These are phyloP conservation scores for Macaria notata DNA, from an alignment of 2,888 invertebrate species.

Conservation along the genomic window DNA sequence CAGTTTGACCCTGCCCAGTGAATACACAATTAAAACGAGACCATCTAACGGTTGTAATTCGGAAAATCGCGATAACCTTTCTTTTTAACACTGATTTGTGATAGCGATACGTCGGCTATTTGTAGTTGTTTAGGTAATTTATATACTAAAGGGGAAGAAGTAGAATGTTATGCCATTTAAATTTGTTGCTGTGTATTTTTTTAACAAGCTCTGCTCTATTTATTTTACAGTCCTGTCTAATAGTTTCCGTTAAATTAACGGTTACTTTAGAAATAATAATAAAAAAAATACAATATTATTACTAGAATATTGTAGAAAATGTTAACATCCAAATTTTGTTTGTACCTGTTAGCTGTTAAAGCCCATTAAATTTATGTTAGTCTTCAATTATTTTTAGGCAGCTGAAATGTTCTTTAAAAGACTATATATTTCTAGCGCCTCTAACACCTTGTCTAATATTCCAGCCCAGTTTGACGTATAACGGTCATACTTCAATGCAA, in stretches of 20 bases:
- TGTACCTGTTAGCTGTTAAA: too few species aligned
- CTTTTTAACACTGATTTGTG: conserved; percentile 46
- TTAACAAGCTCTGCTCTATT: too few species aligned
- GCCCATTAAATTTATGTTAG: too few species aligned
- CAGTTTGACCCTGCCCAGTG: conserved; percentile 61
- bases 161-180: conserved; percentile 3
- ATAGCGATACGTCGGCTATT: conserved; percentile 51
- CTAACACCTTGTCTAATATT: conserved; percentile 20
- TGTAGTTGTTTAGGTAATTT: conserved; percentile 46
- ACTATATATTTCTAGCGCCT: too few species aligned
- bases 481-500: conserved; percentile 59
- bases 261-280: not conserved
- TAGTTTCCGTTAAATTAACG: conserved; percentile 1
- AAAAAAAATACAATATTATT: not conserved
- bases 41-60: conserved; percentile 64
- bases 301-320: too few species aligned
- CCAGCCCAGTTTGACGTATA: conserved; percentile 50
- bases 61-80: conserved; percentile 77
- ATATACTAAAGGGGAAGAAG: conserved; percentile 31
- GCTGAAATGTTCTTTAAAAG: too few species aligned
- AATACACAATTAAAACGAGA: conserved; percentile 79
- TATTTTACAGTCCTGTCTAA: too few species aligned
- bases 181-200: not conserved
- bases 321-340: too few species aligned
- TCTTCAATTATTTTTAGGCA: too few species aligned